Percentiles rank a stretch among this genome's conserved stretches.
Evolutionary conservation across 2,113 vertebrate genomes (phyloP).

Genomic region (Eurypyga helias): DNA sequence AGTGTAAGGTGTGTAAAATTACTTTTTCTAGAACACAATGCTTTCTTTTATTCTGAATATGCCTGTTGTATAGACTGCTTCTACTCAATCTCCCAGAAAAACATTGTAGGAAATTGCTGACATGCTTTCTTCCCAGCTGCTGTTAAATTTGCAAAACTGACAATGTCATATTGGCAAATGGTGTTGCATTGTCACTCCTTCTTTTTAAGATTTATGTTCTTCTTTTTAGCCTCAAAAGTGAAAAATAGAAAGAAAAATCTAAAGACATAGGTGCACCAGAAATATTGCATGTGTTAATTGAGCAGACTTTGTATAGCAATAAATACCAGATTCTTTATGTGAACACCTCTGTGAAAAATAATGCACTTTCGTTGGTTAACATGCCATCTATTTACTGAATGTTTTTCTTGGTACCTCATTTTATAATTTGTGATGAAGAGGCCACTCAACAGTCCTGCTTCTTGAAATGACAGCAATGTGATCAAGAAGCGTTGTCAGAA

Average conservation of each 20-base stretch:
- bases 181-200: neutral
- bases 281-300: neutral
- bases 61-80: neutral
- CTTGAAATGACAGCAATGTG: neutral
- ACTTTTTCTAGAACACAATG: neutral
- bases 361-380: neutral
- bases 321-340: neutral
- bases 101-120: neutral
- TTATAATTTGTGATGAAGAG: neutral
- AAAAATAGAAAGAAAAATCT: neutral
- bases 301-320: neutral
- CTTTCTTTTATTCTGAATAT: neutral
- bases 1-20: neutral
- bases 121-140: neutral
- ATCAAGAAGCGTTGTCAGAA: neutral
- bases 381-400: neutral
- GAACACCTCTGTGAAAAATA: neutral
- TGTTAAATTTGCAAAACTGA: constrained; percentile 9
- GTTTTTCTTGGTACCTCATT: neutral
- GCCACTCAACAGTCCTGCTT: neutral
- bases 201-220: neutral
- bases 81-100: neutral
- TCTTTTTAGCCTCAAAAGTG: neutral
- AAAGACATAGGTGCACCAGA: neutral
- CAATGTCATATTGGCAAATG: neutral